phyloP scores from a whole-genome alignment of 2,113 vertebrate species.

The Microcebus jonahi region DNA sequence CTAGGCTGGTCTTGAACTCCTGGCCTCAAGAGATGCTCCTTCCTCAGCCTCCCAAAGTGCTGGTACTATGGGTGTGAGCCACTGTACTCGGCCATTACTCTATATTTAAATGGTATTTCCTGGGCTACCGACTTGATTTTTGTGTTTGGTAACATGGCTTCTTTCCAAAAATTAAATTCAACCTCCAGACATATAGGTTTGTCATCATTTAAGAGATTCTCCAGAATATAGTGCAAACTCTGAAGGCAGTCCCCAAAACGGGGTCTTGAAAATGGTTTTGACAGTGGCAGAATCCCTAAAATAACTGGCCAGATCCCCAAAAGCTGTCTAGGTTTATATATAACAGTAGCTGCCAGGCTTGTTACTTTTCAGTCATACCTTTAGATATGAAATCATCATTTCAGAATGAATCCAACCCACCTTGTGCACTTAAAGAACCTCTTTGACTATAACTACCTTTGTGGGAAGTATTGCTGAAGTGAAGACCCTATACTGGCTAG shows the following conservation, averaged over 20 bases:
- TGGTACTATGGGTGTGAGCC: too few species aligned
- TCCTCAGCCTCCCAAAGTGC: too few species aligned
- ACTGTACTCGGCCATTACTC: background rate
- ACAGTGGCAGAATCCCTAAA: background rate
- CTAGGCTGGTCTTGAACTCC: too few species aligned
- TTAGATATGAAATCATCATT: background rate
- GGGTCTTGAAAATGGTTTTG: background rate
- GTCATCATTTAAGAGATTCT: background rate
- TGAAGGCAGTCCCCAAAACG: background rate
- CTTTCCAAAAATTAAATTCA: background rate
- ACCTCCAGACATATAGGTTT: background rate
- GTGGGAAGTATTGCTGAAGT: background rate
- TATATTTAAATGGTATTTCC: background rate
- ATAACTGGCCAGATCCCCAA: background rate
- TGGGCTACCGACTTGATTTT: background rate
- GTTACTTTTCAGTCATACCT: background rate
- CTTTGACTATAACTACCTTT: background rate
- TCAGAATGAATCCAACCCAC: background rate
- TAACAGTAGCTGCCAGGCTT: background rate
- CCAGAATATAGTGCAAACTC: background rate
- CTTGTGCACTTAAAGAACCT: background rate
- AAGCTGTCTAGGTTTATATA: background rate
- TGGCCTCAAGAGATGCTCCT: too few species aligned
- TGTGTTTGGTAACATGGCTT: background rate
- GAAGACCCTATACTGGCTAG: background rate